A percentile compares a stretch with the other conserved stretches of the same genome.
phyloP scores from a whole-genome alignment of 2,797 vertebrate genomes.

The Pantherophis alleghaniensis region DNA sequence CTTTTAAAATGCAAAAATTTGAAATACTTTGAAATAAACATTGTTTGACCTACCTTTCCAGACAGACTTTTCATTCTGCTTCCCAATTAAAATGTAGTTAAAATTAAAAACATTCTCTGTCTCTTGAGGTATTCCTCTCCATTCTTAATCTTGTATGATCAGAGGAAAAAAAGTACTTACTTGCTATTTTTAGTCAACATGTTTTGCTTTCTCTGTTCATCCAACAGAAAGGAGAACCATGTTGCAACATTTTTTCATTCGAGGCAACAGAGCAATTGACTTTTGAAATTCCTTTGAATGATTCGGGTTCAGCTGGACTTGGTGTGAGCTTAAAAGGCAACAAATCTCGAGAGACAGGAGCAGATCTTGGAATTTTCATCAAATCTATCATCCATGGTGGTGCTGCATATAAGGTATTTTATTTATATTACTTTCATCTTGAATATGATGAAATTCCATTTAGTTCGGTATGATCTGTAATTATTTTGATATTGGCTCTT shows the following conservation, averaged over 20 bases:
- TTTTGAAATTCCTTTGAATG: conserved; percentile 95
- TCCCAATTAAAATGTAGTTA: not conserved
- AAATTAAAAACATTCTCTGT: not conserved
- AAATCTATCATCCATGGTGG: conserved; percentile 97
- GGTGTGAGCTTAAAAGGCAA: conserved; percentile 97
- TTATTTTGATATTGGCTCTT: not conserved
- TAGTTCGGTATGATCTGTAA: not conserved
- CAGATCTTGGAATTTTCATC: conserved; percentile 97
- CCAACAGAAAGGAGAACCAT: conserved; percentile 85
- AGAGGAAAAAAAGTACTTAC: not conserved
- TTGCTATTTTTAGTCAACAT: not conserved
- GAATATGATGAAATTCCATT: not conserved
- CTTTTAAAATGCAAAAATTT: not conserved
- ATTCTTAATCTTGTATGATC: not conserved
- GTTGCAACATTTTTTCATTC: conserved; percentile 69
- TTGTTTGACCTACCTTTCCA: not conserved
- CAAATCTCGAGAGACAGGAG: conserved; percentile 91
- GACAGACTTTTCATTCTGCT: not conserved
- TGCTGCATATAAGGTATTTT: conserved; percentile 91
- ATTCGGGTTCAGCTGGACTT: conserved; percentile 92
- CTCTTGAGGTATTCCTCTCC: not conserved
- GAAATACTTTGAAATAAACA: not conserved
- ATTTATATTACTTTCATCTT: not conserved
- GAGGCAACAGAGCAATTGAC: conserved; percentile 89
- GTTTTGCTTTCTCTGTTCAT: conserved; percentile 24